Evolutionary conservation across 1,140 invertebrate genomes (phyloP).

Genomic region (Euura saliciscinereae): DNA sequence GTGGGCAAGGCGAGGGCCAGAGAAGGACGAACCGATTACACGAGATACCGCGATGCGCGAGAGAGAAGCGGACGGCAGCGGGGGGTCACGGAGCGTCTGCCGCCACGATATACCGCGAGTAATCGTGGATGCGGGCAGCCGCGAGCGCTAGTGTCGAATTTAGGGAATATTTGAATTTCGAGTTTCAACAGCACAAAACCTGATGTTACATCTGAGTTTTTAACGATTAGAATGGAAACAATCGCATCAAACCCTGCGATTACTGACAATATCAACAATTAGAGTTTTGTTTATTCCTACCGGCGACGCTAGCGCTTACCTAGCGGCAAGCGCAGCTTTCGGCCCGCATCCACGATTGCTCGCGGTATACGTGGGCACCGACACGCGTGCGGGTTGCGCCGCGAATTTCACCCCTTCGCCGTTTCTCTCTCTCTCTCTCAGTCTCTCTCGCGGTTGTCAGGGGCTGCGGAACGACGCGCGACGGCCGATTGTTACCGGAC

Average conservation of each 20-base stretch:
- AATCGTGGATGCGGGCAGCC: no score
- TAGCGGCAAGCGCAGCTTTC: neutral
- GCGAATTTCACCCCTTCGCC: neutral
- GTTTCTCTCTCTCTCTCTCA: neutral
- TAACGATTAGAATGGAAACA: no score
- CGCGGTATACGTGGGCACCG: neutral
- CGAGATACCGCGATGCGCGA: neutral
- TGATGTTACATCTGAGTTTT: no score
- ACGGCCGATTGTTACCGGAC: constrained; percentile 29
- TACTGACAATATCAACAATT: no score
- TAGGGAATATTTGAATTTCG: no score
- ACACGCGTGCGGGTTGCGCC: neutral
- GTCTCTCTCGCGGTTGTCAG: constrained; percentile 11
- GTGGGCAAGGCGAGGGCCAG: neutral
- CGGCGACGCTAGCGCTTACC: neutral
- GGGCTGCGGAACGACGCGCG: constrained; percentile 26
- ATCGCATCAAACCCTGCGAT: no score
- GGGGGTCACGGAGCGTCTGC: neutral
- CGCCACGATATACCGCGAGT: neutral
- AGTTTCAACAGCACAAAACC: no score
- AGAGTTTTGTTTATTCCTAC: neutral
- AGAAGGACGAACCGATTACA: neutral
- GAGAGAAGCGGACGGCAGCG: neutral
- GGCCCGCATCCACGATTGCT: no score
- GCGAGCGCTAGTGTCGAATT: no score